Base-by-base conservation (phyloP, 2,888 invertebrate genomes). In the Mesorhabditis sp. region DNA sequence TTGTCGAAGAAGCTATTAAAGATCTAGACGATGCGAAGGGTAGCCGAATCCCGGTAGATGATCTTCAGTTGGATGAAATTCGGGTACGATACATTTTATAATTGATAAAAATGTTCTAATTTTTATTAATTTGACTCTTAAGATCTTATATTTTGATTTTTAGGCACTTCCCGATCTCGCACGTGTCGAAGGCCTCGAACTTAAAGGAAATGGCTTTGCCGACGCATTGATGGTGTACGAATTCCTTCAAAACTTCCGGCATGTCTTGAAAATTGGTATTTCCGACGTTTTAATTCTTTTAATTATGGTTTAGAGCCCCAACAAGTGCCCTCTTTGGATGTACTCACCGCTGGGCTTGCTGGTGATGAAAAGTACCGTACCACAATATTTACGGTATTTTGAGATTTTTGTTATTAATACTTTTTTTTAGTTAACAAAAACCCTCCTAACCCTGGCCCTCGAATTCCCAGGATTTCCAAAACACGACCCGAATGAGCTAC, bases 161-260 rank as follows among this genome's bases (percentile, higher is more conserved):
- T 45, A 80, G 87, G 85, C 83, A 85, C 4, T 76, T 89, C 89
- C 89, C 4, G 86, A 86, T 4, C 88, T 92, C 68, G 90, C 91
- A 69, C 89, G 94, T 77, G 91, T 96, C 79, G 90, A 92, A 0
- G 92, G 92, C 2, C 88, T 93, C 69, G 90, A 91, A 84, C 88
- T 97, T 67, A 90, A 92, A 0, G 94, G 94, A 0, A 91, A 92
- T 85, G 94, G 95, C 0, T 93, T 95, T 89, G 92, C 93, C 0
- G 93, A 96, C 87, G 89, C 92, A 63, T 89, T 97, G 42, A 95
- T 96, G 92, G 92, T 94, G n/a, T 92, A 92, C 85, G 96, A 97
- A 88, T 97, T 97, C 86, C 89, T 96, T 77, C 92, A 95, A 83
- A 96, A 95, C 88, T 97, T 97, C 86, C 94, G 93, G 5, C 93